Evolutionary conservation across 2,113 vertebrate species (phyloP), one percentile per base, ranked within the genome.

Genomic region (Cettia cetti): DNA sequence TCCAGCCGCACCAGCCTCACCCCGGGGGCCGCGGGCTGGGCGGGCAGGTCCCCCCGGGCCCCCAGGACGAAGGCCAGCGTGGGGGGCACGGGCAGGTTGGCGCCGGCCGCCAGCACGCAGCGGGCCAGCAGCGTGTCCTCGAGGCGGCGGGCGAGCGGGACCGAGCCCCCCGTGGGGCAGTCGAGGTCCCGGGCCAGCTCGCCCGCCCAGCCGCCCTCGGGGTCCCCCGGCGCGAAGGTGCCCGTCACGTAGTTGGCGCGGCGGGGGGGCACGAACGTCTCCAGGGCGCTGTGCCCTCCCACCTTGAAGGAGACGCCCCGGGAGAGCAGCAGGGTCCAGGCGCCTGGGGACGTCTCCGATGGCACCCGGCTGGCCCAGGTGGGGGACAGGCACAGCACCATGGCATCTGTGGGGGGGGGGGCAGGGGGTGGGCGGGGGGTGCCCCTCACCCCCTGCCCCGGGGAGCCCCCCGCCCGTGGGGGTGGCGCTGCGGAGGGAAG

Each of bases 301-400:
- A 63, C 89, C 49, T 98, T 93, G 88, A 98, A 98, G 89, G 98
- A 97, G 93, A 98, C 89, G 2, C 98, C 98, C 65, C 97, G 98
- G 78, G 97, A 98, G 40, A 98, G 96, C 86, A 98, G 89, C 74
- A 98, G 95, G 45, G 95, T 80, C 3, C 97, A 96, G 87, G 97
- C 24, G 0, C 97, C 97, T 0, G 95, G 93, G 28, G 61, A 77
- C 8, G 78, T 71, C 8, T 98, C 92, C 1, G 96, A 95, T 15
- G 97, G 97, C 75, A 94, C 95, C 19, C 97, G 97, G 45, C 77
- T 96, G 87, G 97, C 96, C 98, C 98, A 98, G 44, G 97, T 33
- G 4, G 98, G 97, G 13, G 98, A 98, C 64, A 98, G 94, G 81
- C 98, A 98, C 53, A 98, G 96, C 70, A 98, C 97, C 96, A 98